A percentile compares a stretch with the other conserved stretches of the same genome.
Conservation (phyloP, 2,113 vertebrate species). For the Phylloscopus whistleri region DNA sequence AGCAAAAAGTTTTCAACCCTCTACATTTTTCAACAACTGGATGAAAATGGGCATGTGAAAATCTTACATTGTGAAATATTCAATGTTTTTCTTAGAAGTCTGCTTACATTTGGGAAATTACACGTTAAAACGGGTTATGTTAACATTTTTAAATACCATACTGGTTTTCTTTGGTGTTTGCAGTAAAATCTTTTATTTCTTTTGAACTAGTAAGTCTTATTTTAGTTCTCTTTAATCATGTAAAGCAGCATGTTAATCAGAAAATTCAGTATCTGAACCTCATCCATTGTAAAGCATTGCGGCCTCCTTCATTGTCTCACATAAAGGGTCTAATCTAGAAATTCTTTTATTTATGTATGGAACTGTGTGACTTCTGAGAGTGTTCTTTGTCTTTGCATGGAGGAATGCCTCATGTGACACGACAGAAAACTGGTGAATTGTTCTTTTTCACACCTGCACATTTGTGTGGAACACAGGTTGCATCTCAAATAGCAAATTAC, state of each 20-base stretch:
- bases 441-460: background rate
- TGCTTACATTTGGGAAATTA: background rate
- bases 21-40: background rate
- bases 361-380: background rate
- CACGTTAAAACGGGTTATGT: background rate
- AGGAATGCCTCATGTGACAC: background rate
- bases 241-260: background rate
- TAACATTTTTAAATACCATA: background rate
- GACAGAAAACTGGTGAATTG: background rate
- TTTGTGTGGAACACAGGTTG: rapidly evolving
- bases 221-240: background rate
- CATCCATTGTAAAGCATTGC: background rate
- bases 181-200: background rate
- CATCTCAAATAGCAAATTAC: background rate
- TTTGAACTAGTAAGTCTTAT: background rate
- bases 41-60: background rate
- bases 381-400: background rate
- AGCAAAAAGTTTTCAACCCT: background rate
- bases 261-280: background rate
- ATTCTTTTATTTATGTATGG: background rate
- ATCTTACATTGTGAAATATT: background rate
- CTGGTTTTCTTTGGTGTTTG: background rate
- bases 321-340: background rate
- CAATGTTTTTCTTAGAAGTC: background rate
- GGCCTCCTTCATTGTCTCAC: background rate